Evolutionary conservation across 2,113 vertebrate species (phyloP), one percentile per base, ranked within the genome.

Genomic region (Epinephelus lanceolatus): DNA sequence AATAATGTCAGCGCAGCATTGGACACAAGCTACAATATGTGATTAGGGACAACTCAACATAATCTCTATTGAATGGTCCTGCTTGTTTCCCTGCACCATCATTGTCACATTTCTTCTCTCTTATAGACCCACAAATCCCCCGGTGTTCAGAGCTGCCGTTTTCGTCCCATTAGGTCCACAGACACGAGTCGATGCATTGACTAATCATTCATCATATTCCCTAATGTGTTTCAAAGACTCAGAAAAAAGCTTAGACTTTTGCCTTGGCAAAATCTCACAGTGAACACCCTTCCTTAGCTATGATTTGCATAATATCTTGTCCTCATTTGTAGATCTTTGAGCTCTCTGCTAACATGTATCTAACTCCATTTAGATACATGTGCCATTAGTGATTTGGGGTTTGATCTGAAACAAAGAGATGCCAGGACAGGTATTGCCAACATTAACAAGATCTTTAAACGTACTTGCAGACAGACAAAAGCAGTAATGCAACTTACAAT

Each of bases 51-150:
- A 57, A 19, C 27, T 76, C 42, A 1, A 59, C 61, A 57, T 88
- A 76, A 84, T 82, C 72, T 80, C 63, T 71, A 71, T 67, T 85
- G 84, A 88, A 88, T 71, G 81, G 45, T 14, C 2, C 33, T 40
- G 63, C 47, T 78, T 55, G 59, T 52, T 76, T 81, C 65, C 63
- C 59, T 66, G 60, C 45, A 13, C 51, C 47, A 53, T 76, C 27
- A 69, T 73, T 76, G 66, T 73, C 57, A 88, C 65, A 75, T 66
- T 84, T 75, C 59, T 82, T 23, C 52, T 80, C 51, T 45, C 17
- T 83, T 67, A 71, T 11, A 37, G 52, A 87, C 66, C 30, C 3
- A n/a, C 17, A 83, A 76, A 86, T 74, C 71, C 76, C 68, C 84
- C 1, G 68, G 71, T 62, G 63, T 27, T 81, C 51, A 75, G 42